Conservation (phyloP, 1,140 invertebrate species). For the Dinothrombium tinctorium region DNA sequence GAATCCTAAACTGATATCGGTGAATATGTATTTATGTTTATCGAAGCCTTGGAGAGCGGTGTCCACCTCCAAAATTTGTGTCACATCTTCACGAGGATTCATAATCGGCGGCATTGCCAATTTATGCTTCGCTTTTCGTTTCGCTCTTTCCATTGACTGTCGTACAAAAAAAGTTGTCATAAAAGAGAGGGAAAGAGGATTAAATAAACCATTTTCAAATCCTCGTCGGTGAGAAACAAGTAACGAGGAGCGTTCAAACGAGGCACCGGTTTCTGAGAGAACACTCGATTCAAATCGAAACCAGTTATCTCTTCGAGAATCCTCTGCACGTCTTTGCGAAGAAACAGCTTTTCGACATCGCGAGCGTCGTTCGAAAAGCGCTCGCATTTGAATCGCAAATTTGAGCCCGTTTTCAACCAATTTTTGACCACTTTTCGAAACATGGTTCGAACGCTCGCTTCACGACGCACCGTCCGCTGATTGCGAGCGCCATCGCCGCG, state of each 20-base stretch:
- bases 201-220: constrained; percentile 33
- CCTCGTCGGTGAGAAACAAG: constrained; percentile 59
- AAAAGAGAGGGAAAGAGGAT: constrained; percentile 5
- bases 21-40: constrained; percentile 46
- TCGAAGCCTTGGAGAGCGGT: constrained; percentile 44
- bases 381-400: too few relatives aligned
- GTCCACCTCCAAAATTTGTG: constrained; percentile 40
- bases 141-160: constrained; percentile 26
- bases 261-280: constrained; percentile 30
- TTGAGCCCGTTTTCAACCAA: too few relatives aligned
- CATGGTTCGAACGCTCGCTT: too few relatives aligned
- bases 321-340: constrained; percentile 44
- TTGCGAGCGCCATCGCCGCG: too few relatives aligned
- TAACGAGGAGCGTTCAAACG: constrained; percentile 35
- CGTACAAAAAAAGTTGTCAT: constrained; percentile 11
- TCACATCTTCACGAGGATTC: constrained; percentile 25
- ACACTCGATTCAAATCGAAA: constrained; percentile 44
- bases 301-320: constrained; percentile 51
- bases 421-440: too few relatives aligned
- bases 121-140: constrained; percentile 31
- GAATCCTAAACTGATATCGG: constrained; percentile 63
- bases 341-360: constrained; percentile 30
- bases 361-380: not conserved
- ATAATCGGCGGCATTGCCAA: constrained; percentile 77
- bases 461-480: too few relatives aligned